Conservation (phyloP, 2,888 invertebrate genomes). For the Hemicrepidius hirtus region DNA sequence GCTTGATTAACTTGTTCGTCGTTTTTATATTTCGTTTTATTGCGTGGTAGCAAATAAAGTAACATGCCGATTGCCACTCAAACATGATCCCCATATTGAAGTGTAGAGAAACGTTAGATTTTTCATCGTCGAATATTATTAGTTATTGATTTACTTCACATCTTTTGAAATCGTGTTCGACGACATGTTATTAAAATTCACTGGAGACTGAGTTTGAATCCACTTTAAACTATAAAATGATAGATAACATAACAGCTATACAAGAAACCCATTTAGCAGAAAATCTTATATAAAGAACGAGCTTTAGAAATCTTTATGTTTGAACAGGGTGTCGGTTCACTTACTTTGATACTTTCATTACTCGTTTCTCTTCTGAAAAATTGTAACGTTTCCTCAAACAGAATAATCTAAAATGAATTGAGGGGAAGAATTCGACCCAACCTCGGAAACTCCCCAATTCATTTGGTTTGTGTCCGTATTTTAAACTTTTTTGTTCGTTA, state of each 20-base stretch:
- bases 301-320: constrained; percentile 27
- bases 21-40: no score
- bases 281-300: constrained; percentile 20
- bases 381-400: neutral
- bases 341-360: constrained; percentile 21
- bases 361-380: neutral
- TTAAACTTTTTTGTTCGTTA: constrained; percentile 7
- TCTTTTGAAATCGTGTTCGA: constrained; percentile 7
- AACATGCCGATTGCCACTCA: no score
- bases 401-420: constrained; percentile 9
- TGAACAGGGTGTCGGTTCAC: constrained; percentile 24
- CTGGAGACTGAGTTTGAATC: constrained; percentile 7
- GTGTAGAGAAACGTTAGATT: neutral
- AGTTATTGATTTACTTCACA: constrained; percentile 5
- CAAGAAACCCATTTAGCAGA: constrained; percentile 17
- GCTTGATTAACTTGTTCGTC: no score
- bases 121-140: neutral
- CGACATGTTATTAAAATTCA: constrained; percentile 14
- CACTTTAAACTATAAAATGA: constrained; percentile 10
- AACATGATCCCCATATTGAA: no score
- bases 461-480: constrained; percentile 4
- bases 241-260: constrained; percentile 18
- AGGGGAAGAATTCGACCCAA: neutral
- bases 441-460: neutral
- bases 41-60: no score